Conservation (phyloP, 2,113 vertebrate species). For the Caranx melampygus region DNA sequence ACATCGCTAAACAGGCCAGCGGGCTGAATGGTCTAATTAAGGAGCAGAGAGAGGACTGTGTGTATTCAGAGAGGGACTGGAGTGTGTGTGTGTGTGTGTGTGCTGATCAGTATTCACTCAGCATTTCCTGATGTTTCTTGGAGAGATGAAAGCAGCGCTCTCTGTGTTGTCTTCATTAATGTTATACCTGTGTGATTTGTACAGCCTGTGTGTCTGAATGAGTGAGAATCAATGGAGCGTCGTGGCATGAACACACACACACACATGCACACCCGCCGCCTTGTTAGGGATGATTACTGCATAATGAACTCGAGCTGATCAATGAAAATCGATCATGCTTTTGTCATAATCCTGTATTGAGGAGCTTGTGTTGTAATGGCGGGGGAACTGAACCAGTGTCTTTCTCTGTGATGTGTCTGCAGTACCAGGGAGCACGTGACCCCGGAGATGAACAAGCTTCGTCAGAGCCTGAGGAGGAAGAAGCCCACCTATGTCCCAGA, state of each 20-base stretch:
- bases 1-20: conserved; percentile 66
- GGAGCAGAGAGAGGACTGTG: conserved; percentile 29
- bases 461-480: conserved; percentile 93
- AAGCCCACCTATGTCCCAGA: conserved; percentile 92
- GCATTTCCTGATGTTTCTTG: conserved; percentile 42
- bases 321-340: conserved; percentile 48
- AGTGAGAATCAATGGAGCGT: conserved; percentile 42
- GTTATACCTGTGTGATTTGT: conserved; percentile 53
- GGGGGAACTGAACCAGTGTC: not conserved
- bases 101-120: conserved; percentile 34
- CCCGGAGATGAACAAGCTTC: conserved; percentile 94
- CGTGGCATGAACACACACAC: conserved; percentile 2
- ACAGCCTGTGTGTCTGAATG: conserved; percentile 16
- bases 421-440: conserved; percentile 86
- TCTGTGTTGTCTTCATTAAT: conserved; percentile 44
- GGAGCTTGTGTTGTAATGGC: not conserved
- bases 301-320: conserved; percentile 53
- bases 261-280: conserved; percentile 15
- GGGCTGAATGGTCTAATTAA: conserved; percentile 74
- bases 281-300: conserved; percentile 48
- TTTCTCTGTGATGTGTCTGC: conserved; percentile 46
- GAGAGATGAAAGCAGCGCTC: conserved; percentile 27
- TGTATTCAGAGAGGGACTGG: conserved; percentile 8
- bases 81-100: conserved; percentile 36
- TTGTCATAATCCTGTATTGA: conserved; percentile 12